phyloP scores from a whole-genome alignment of 2,797 vertebrate genomes.

The Amblyopsis hoosieri region DNA sequence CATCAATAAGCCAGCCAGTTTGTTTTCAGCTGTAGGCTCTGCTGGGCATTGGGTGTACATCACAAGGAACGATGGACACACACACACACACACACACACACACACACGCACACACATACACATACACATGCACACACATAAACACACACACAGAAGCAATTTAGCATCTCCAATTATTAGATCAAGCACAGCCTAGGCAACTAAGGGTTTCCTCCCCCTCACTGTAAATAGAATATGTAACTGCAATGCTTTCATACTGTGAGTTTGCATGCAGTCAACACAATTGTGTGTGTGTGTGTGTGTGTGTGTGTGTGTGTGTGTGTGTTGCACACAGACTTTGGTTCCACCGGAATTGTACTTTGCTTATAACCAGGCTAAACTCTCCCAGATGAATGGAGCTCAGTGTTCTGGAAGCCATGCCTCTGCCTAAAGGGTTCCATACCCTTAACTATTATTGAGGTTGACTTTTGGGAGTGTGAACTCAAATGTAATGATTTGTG shows the following conservation, averaged over 20 bases:
- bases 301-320: background rate
- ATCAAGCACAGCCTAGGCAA: no score
- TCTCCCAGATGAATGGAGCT: slow-evolving; percentile 5
- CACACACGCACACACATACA: slow-evolving; percentile 3
- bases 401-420: background rate
- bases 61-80: background rate
- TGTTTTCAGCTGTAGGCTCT: no score
- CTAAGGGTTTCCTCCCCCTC: no score
- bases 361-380: background rate
- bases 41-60: background rate
- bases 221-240: no score
- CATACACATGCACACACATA: slow-evolving; percentile 4
- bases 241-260: no score
- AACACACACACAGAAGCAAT: background rate
- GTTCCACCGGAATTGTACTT: slow-evolving; percentile 1
- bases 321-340: background rate
- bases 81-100: slow-evolving; percentile 1
- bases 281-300: background rate
- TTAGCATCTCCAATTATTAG: background rate
- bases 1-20: no score
- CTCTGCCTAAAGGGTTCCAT: slow-evolving; percentile 5
- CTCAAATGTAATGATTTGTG: background rate
- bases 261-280: background rate
- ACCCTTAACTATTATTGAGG: slow-evolving; percentile 16
- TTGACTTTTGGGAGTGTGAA: background rate